Evolutionary conservation across 2,113 vertebrate species (phyloP), one percentile per base, ranked within the genome.

Genomic region (Mugil cephalus): DNA sequence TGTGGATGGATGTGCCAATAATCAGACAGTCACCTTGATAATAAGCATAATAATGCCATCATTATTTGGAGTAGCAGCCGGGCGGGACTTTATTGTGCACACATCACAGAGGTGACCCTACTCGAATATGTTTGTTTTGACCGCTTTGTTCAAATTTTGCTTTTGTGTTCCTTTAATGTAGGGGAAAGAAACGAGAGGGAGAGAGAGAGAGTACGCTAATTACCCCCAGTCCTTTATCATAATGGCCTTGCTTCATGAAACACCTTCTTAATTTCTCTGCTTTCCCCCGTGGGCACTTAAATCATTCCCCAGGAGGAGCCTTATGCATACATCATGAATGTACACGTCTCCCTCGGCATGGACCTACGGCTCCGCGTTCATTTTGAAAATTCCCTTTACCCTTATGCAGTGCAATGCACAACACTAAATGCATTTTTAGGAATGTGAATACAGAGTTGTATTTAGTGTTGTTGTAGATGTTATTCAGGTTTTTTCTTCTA

Each of bases 301-400:
- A 83, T 87, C 74, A 82, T 85, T 90, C 71, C 85, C 2, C 7
- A 39, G 77, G 83, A 85, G 79, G 53, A 86, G 76, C 78, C 79
- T 80, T 84, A 67, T 80, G 79, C 75, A 81, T 69, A 74, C 24
- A 30, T 70, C 77, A 70, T 91, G 87, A 92, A 92, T 90, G 90
- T 91, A 69, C 63, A 77, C 54, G 71, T 76, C 38, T 60, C 30
- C 66, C 69, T 77, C 74, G 62, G 62, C 74, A 39, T 59, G 81
- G 81, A 85, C 87, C 83, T 80, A 12, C 64, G 7, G 66, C 73
- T 83, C 71, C 52, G 19, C 52, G 9, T 56, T 72, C 45, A 1
- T 52, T 69, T 50, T 54, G 10, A 48, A n/a, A 48, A 47, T 58
- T 35, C 46, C 66, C 64, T 42, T 59, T 69, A 21, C 56, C 47